A percentile compares a stretch with the other conserved stretches of the same genome.
Evolutionary conservation across 2,113 vertebrate species (phyloP).

Genomic region (Ciconia stormi): DNA sequence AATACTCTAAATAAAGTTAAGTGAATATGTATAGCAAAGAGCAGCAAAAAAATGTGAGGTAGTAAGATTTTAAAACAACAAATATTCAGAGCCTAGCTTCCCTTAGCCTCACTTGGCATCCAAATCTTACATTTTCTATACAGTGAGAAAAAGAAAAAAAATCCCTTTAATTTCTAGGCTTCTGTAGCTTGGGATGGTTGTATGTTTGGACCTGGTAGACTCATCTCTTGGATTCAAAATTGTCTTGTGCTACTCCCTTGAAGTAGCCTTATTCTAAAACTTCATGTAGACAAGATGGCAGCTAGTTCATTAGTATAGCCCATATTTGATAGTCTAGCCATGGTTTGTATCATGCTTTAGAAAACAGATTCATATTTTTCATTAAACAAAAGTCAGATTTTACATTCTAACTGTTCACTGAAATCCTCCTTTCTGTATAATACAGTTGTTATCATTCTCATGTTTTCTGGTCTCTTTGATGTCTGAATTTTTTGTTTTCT

Average conservation of each 20-base stretch:
- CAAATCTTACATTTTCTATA: not conserved
- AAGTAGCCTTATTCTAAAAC: not conserved
- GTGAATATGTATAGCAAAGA: not conserved
- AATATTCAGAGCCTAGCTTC: not conserved
- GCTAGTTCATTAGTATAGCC: not conserved
- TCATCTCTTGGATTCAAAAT: not conserved
- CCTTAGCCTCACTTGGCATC: not conserved
- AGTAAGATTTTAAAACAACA: not conserved
- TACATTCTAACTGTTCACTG: not conserved
- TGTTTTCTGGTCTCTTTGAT: not conserved
- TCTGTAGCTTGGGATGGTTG: not conserved
- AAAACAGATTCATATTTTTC: not conserved
- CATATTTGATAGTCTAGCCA: not conserved
- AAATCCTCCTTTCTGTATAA: not conserved
- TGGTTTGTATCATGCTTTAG: not conserved
- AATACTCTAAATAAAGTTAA: not conserved
- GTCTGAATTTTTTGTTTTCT: not conserved
- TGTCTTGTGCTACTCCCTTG: not conserved
- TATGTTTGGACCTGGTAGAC: not conserved
- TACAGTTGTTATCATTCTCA: fast-evolving
- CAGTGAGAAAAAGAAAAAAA: not conserved
- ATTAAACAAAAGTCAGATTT: not conserved
- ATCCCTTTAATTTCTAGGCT: not conserved
- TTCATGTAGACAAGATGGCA: not conserved
- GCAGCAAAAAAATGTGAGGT: not conserved